Conservation (phyloP, 2,113 vertebrate species). For the Acanthisitta chloris region DNA sequence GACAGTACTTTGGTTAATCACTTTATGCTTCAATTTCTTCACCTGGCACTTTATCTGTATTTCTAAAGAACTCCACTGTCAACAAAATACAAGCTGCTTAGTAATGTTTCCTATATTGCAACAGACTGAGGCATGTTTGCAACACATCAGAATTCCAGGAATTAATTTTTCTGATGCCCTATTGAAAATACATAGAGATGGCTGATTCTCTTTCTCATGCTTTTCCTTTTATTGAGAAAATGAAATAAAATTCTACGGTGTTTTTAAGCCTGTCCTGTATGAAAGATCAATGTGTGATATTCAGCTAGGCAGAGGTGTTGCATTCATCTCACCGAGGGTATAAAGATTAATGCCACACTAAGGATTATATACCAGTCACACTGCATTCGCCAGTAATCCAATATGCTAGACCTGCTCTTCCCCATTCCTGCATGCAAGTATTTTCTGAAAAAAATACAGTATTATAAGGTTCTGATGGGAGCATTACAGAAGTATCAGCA, state of each 20-base stretch:
- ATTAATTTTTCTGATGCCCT: neutral
- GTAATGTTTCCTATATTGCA: neutral
- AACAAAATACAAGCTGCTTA: neutral
- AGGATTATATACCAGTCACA: neutral
- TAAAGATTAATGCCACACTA: neutral
- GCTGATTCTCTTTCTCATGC: neutral
- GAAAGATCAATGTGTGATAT: neutral
- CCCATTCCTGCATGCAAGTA: neutral
- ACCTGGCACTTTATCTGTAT: neutral
- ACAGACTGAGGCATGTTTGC: neutral
- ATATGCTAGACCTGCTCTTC: neutral
- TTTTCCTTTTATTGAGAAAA: neutral
- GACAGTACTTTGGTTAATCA: neutral
- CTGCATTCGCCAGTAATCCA: neutral
- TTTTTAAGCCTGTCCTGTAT: neutral
- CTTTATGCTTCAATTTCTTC: neutral
- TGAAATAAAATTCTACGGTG: neutral
- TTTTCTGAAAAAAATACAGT: neutral
- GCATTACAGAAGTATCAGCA: neutral
- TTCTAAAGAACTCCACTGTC: neutral
- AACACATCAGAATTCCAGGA: neutral
- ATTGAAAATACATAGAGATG: neutral
- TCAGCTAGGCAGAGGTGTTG: neutral
- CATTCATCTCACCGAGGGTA: neutral
- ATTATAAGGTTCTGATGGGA: neutral